These are phyloP conservation scores for Saccopteryx bilineata DNA, from an alignment of 2,113 vertebrate genomes.

Conservation along the genomic window DNA sequence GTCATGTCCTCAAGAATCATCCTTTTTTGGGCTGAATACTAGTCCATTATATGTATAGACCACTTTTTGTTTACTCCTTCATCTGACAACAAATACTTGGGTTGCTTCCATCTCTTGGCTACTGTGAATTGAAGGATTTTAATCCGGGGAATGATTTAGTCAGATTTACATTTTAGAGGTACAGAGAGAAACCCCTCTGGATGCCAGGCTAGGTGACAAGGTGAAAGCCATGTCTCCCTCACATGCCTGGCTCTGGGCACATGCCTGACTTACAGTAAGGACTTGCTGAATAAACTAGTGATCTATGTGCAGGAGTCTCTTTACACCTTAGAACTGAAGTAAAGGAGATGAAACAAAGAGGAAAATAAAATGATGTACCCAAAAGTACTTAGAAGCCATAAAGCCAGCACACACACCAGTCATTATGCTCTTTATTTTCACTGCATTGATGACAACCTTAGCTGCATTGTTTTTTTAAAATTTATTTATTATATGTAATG, in stretches of 20 bases:
- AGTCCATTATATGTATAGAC: neutral
- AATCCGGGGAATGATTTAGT: neutral
- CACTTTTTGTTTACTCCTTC: neutral
- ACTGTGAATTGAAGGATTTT: neutral
- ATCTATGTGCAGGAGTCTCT: neutral
- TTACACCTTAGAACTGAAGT: conserved; percentile 36
- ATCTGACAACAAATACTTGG: neutral
- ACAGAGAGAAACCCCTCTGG: neutral
- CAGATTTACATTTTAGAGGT: neutral
- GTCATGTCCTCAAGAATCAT: neutral
- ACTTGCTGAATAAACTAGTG: neutral
- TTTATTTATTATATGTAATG: too few species aligned
- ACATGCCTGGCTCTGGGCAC: neutral
- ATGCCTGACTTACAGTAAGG: neutral
- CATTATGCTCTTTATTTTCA: neutral
- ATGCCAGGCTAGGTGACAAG: neutral
- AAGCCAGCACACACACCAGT: neutral
- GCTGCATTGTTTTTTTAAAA: too few species aligned
- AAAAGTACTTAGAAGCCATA: neutral
- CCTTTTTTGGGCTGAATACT: neutral
- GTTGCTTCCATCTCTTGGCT: neutral
- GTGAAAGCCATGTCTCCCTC: rapidly evolving
- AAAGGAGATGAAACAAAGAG: conserved; percentile 27
- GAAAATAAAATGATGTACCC: conserved; percentile 28
- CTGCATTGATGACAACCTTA: neutral